Evolutionary conservation across 2,888 invertebrate species (phyloP).

Genomic region (Cephus spinipes): DNA sequence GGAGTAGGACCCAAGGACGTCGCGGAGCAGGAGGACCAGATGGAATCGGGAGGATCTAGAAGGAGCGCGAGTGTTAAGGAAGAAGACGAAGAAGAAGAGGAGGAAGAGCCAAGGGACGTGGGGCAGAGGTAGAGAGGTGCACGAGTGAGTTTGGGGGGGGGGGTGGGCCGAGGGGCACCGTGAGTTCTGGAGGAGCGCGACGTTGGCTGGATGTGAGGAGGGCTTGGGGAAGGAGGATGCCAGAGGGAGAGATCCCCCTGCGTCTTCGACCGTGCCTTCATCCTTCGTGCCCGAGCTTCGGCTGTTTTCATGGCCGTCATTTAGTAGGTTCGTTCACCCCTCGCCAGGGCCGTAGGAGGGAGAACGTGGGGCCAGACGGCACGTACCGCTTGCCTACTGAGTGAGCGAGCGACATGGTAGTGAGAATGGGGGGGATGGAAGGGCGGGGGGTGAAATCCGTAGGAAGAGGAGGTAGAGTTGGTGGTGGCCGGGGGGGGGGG

Average conservation of each 20-base stretch:
- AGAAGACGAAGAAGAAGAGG: slow-evolving; percentile 26
- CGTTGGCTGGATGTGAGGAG: background rate
- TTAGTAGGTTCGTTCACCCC: slow-evolving; percentile 67
- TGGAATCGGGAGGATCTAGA: slow-evolving; percentile 6
- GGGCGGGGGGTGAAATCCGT: slow-evolving; percentile 32
- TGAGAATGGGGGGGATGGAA: slow-evolving; percentile 31
- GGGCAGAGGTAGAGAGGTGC: slow-evolving; percentile 8
- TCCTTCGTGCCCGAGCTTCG: slow-evolving; percentile 62
- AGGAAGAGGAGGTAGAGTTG: slow-evolving; percentile 25
- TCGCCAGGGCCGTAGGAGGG: slow-evolving; percentile 51
- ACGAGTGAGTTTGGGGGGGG: background rate
- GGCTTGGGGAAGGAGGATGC: slow-evolving; percentile 29
- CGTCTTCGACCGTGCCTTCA: slow-evolving; percentile 56
- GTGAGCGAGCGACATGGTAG: slow-evolving; percentile 9
- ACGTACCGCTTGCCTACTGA: slow-evolving; percentile 47
- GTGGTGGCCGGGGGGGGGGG: slow-evolving; percentile 17
- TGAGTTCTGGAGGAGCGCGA: background rate
- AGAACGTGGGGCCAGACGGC: slow-evolving; percentile 25
- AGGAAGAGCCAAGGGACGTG: slow-evolving; percentile 17
- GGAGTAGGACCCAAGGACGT: background rate
- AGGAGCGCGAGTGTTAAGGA: slow-evolving; percentile 25
- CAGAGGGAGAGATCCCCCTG: slow-evolving; percentile 35
- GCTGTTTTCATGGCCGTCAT: slow-evolving; percentile 68
- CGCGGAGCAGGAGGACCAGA: slow-evolving; percentile 8
- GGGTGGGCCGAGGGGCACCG: background rate